phyloP scores from a whole-genome alignment of 64 coral and sea anemone genomes.

The Porites lutea region DNA sequence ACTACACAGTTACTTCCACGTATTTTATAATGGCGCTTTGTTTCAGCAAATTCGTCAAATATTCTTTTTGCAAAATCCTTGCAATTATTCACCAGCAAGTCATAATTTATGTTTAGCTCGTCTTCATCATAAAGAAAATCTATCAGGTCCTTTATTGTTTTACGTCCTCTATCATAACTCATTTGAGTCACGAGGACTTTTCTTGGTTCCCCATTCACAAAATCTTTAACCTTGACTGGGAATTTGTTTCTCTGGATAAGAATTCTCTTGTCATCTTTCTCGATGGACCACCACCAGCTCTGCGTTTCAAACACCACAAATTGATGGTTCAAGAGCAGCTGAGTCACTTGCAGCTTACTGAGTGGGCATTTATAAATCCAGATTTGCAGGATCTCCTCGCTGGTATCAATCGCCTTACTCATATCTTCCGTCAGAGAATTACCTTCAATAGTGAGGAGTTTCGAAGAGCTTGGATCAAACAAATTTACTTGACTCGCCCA shows the following conservation, averaged over 20 bases:
- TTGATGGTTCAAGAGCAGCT: conserved; percentile 18
- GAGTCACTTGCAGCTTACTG: neutral
- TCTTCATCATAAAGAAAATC: neutral
- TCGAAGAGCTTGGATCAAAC: neutral
- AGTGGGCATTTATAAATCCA: conserved; percentile 37
- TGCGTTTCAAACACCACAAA: conserved; percentile 26
- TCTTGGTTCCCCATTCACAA: too few species aligned
- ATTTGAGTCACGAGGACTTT: neutral
- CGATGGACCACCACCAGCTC: conserved; percentile 46
- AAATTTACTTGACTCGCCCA: neutral
- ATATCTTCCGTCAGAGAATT: neutral
- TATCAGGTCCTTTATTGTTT: conserved; percentile 7
- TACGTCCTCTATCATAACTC: neutral
- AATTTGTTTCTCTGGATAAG: neutral
- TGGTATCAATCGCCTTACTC: neutral
- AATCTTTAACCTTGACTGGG: neutral
- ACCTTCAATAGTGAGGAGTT: neutral
- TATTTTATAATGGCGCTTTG: neutral
- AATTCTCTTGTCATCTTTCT: conserved; percentile 34
- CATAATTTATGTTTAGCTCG: conserved; percentile 24
- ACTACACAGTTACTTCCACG: too few species aligned
- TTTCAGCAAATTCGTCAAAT: conserved; percentile 13
- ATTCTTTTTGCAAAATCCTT: conserved; percentile 31
- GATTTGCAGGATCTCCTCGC: conserved; percentile 16
- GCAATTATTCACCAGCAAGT: neutral